Evolutionary conservation across 2,113 vertebrate genomes (phyloP).

Genomic region (Ellobius talpinus): DNA sequence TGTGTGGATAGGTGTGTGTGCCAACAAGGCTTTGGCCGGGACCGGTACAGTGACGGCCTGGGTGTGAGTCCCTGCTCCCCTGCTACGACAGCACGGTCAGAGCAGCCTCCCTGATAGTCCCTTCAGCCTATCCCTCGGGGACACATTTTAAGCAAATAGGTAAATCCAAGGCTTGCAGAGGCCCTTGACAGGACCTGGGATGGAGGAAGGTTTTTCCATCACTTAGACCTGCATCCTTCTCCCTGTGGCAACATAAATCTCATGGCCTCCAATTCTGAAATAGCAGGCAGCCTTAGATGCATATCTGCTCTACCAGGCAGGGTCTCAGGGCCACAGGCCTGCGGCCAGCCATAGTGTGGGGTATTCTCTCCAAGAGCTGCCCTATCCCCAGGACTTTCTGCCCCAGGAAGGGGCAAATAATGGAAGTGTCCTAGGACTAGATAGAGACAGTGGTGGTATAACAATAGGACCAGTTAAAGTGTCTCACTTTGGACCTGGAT

Average conservation of each 20-base stretch:
- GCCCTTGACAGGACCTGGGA: neutral
- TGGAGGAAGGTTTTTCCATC: neutral
- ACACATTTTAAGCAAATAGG: rapidly evolving
- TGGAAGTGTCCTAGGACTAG: neutral
- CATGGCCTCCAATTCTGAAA: neutral
- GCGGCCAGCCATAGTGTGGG: neutral
- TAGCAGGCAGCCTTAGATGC: rapidly evolving
- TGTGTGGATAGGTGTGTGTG: constrained; percentile 93
- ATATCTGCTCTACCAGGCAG: neutral
- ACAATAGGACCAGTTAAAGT: rapidly evolving
- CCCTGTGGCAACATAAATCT: rapidly evolving
- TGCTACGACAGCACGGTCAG: rapidly evolving
- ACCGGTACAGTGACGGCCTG: neutral
- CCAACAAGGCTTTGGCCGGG: rapidly evolving
- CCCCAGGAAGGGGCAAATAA: neutral
- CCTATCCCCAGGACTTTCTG: rapidly evolving
- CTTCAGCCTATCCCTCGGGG: neutral
- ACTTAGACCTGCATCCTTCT: rapidly evolving
- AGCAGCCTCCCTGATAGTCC: neutral
- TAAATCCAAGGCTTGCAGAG: rapidly evolving
- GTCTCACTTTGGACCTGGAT: neutral
- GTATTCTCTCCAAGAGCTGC: neutral
- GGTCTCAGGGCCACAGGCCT: neutral
- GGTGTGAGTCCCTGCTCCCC: neutral
- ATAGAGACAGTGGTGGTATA: rapidly evolving